A percentile compares a stretch with the other conserved stretches of the same genome.
Evolutionary conservation across 2,113 vertebrate genomes (phyloP).

Genomic region (Synchiropus splendidus): DNA sequence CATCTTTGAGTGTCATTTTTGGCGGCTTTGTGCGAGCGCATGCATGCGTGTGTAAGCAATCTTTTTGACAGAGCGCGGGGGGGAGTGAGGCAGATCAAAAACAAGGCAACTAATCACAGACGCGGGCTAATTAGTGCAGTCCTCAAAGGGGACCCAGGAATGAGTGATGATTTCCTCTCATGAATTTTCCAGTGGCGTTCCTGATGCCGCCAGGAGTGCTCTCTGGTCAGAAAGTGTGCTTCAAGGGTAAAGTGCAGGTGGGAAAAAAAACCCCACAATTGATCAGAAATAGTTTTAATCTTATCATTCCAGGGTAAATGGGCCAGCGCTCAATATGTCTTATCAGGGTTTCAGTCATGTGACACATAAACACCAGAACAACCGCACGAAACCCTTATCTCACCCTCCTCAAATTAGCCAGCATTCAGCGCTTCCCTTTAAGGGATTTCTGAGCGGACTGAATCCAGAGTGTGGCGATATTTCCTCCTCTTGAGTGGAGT

Average conservation of each 20-base stretch:
- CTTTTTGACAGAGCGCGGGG: conserved; percentile 36
- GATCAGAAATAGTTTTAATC: conserved; percentile 27
- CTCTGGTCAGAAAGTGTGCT: conserved; percentile 3
- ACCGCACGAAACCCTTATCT: conserved; percentile 34
- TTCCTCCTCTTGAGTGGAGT: conserved; percentile 28
- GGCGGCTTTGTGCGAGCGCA: conserved; percentile 6
- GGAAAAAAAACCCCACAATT: too few species aligned
- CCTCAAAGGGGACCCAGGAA: conserved; percentile 60
- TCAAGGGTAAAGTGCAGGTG: conserved; percentile 41
- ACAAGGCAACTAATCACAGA: conserved; percentile 62
- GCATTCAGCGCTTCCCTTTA: conserved; percentile 51
- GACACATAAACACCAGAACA: conserved; percentile 9
- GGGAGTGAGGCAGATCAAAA: conserved; percentile 56
- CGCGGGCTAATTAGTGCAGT: conserved; percentile 57
- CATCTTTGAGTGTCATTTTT: neutral
- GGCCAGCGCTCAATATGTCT: conserved; percentile 40
- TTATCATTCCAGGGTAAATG: conserved; percentile 38
- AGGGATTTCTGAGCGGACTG: conserved; percentile 52
- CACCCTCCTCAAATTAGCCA: conserved; percentile 51
- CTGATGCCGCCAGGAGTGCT: conserved; percentile 30
- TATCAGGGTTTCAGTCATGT: conserved; percentile 37
- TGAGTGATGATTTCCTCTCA: conserved; percentile 53
- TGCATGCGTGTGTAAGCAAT: conserved; percentile 31
- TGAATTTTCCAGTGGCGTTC: conserved; percentile 43
- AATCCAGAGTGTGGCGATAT: conserved; percentile 30